Conservation (phyloP, 2,888 invertebrate genomes). For the Lasiommata megera region DNA sequence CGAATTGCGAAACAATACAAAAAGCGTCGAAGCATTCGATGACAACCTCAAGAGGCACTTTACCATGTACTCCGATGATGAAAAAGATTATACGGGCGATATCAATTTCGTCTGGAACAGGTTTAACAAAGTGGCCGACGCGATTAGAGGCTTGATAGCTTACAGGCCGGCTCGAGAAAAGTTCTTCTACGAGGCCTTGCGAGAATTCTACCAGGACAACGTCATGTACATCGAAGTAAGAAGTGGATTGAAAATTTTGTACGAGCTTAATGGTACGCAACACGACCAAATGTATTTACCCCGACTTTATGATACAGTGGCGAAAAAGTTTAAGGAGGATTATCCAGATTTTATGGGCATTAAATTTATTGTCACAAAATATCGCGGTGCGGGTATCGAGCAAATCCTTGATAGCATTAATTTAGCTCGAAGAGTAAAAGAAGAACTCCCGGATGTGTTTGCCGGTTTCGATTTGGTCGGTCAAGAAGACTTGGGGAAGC, state of each 20-base stretch:
- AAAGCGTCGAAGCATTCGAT: constrained; percentile 74
- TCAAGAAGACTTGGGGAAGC: constrained; percentile 87
- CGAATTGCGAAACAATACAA: constrained; percentile 65
- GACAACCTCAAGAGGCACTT: constrained; percentile 73
- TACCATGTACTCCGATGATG: constrained; percentile 64
- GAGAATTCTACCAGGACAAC: constrained; percentile 85
- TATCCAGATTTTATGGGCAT: constrained; percentile 85
- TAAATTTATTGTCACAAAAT: constrained; percentile 82
- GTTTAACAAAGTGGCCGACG: constrained; percentile 77
- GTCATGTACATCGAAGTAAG: constrained; percentile 87
- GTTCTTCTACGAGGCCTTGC: constrained; percentile 82
- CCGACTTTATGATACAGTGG: constrained; percentile 76
- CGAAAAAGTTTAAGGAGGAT: constrained; percentile 78
- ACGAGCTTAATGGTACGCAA: constrained; percentile 82
- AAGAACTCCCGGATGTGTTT: constrained; percentile 83
- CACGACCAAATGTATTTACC: constrained; percentile 78
- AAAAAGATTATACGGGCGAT: constrained; percentile 57
- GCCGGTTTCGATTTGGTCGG: constrained; percentile 92
- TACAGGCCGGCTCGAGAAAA: constrained; percentile 84
- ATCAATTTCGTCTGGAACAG: constrained; percentile 82
- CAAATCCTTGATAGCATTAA: constrained; percentile 65
- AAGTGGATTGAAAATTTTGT: constrained; percentile 79
- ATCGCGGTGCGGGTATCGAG: constrained; percentile 48
- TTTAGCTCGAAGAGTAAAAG: constrained; percentile 56
- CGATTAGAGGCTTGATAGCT: constrained; percentile 77